phyloP scores from a whole-genome alignment of 1,140 invertebrate genomes.

The Bombus turneri region DNA sequence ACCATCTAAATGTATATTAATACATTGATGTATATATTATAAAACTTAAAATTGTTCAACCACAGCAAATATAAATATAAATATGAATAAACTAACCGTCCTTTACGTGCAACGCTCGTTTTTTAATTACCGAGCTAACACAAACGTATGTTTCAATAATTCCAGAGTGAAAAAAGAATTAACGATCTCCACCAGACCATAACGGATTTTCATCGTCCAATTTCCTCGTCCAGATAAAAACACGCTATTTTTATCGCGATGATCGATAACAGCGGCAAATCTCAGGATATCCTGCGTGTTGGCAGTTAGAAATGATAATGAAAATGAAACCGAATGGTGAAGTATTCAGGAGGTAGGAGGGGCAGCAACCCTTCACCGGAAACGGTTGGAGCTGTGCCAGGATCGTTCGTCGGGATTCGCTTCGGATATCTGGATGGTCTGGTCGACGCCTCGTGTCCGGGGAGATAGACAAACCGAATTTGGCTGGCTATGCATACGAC shows the following conservation, averaged over 20 bases:
- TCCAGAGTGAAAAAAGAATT: not conserved
- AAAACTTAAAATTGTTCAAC: too few relatives aligned
- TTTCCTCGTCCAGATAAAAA: constrained; percentile 10
- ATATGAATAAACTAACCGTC: too few relatives aligned
- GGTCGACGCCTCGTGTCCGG: not conserved
- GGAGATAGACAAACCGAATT: constrained; percentile 54
- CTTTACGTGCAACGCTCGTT: too few relatives aligned
- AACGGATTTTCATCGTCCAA: not conserved
- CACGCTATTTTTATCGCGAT: constrained; percentile 15
- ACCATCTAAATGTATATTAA: not conserved
- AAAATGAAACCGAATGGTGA: constrained; percentile 12
- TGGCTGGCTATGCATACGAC: constrained; percentile 11
- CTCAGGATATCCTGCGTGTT: constrained; percentile 30
- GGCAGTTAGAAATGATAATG: constrained; percentile 56
- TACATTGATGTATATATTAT: not conserved
- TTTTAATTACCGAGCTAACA: too few relatives aligned
- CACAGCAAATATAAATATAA: too few relatives aligned
- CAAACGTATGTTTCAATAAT: too few relatives aligned
- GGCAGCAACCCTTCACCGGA: not conserved
- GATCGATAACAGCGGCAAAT: constrained; percentile 19
- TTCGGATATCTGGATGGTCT: not conserved
- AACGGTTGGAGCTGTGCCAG: constrained; percentile 53
- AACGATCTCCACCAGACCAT: not conserved
- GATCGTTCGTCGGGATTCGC: constrained; percentile 39
- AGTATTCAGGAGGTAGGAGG: not conserved